Base-by-base conservation (phyloP, 2,113 vertebrate species). In the Anolis sagrei region DNA sequence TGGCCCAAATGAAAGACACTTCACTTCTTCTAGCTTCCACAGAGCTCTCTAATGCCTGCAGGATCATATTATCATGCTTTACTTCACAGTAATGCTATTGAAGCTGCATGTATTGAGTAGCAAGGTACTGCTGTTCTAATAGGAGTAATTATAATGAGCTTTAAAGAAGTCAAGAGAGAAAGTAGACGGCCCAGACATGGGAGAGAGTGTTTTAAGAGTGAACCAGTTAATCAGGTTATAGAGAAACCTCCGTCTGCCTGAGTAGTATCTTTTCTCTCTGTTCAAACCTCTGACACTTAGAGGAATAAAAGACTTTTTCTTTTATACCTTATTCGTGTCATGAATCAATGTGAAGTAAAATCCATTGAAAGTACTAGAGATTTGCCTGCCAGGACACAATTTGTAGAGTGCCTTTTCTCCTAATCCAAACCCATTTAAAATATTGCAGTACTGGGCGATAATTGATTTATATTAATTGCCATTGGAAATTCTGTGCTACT, bases 401-500 rank as follows among this genome's bases (percentile, higher is more conserved):
- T 89, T 92, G 84, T 54, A 88, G 84, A 75, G 74, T 87, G 81
- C 90, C 76, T 94, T 92, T 94, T 91, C 88, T 91, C 90, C 90
- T 93, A 95, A 92, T 93, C 91, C 90, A 85, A 25, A 86, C 89
- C 87, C 68, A 51, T 92, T 94, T 94, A 90, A 92, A 68, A 62
- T 93, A 88, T 90, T 90, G 90, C 89, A 83, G 79, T n/a, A 77
- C 90, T 90, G 87, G 66, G 58, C 86, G 91, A 66, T 89, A 92
- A 94, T 73, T 94, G 92, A 93, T 88, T 69, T 93, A 85, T 91
- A 90, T 90, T 92, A 93, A 91, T 89, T 92, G 92, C 90, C 81
- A 49, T 75, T 82, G 87, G 87, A 93, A 93, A 89, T 87, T 92
- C 39, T 89, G 83, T 88, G 83, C 89, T 90, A 49, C 90, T 94